phyloP scores from a whole-genome alignment of 1,140 invertebrate genomes.

The Notospermus geniculatus region DNA sequence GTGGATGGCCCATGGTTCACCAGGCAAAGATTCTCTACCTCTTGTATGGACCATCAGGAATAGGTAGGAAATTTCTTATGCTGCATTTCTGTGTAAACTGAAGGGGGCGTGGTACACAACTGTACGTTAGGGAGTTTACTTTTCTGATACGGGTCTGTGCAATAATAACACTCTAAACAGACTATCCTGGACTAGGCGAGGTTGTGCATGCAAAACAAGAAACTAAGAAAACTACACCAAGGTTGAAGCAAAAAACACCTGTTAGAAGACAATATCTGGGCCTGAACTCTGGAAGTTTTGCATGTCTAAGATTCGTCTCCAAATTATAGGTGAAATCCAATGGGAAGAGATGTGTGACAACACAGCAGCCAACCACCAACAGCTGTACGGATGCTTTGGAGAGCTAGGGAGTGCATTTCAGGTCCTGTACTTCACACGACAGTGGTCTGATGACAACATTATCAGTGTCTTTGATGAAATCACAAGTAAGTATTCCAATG shows the following conservation, averaged over 20 bases:
- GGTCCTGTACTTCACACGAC: slow-evolving; percentile 37
- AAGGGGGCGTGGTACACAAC: too few relatives aligned
- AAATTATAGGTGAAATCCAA: slow-evolving; percentile 40
- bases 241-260: too few relatives aligned
- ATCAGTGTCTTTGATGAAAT: slow-evolving; percentile 54
- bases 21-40: slow-evolving; percentile 51
- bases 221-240: too few relatives aligned
- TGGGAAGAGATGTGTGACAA: slow-evolving; percentile 53
- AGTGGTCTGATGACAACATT: slow-evolving; percentile 52
- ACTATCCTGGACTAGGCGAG: too few relatives aligned
- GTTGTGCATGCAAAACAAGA: too few relatives aligned
- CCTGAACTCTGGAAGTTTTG: too few relatives aligned
- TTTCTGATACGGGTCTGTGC: too few relatives aligned
- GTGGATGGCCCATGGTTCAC: slow-evolving; percentile 51
- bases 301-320: too few relatives aligned
- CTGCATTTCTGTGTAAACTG: too few relatives aligned
- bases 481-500: slow-evolving; percentile 39
- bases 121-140: too few relatives aligned
- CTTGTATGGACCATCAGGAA: slow-evolving; percentile 43
- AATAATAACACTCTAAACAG: too few relatives aligned
- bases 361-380: slow-evolving; percentile 37
- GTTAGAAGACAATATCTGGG: too few relatives aligned
- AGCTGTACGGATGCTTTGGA: slow-evolving; percentile 41
- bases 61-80: slow-evolving; percentile 42
- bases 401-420: slow-evolving; percentile 45